These are phyloP conservation scores for Tauraco hartlaubi DNA, from an alignment of 2,797 vertebrate species.

Conservation along the genomic window DNA sequence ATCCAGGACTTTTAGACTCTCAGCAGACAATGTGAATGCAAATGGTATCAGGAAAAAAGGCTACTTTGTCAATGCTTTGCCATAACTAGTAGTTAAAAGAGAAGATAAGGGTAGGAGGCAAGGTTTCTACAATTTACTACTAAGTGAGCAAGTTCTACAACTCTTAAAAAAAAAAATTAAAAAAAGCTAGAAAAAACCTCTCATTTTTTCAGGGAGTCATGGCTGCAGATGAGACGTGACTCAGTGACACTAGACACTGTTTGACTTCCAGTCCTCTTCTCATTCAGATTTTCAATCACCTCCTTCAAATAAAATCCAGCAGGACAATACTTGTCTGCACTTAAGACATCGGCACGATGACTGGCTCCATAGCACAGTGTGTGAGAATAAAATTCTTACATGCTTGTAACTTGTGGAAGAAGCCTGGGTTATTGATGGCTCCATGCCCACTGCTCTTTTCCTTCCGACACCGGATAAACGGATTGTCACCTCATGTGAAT, in stretches of 20 bases:
- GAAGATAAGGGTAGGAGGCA: neutral
- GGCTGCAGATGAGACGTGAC: neutral
- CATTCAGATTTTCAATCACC: neutral
- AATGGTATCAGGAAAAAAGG: neutral
- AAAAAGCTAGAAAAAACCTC: neutral
- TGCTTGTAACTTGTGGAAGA: neutral
- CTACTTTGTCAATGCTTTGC: neutral
- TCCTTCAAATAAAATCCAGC: neutral
- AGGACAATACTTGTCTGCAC: neutral
- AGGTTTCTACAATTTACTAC: neutral
- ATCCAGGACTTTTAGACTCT: neutral
- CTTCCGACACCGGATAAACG: neutral
- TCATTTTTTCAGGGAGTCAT: neutral
- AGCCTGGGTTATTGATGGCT: neutral
- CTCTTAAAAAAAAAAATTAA: neutral
- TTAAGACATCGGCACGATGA: fast-evolving
- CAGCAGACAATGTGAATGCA: neutral
- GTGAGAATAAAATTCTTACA: neutral
- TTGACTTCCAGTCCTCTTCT: neutral
- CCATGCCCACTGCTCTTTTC: neutral
- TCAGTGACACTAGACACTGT: neutral
- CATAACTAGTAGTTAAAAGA: neutral
- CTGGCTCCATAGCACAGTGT: neutral
- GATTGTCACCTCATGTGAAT: neutral
- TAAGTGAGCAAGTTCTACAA: neutral